phyloP scores from a whole-genome alignment of 2,888 invertebrate genomes.

The Oeneis ivallda region DNA sequence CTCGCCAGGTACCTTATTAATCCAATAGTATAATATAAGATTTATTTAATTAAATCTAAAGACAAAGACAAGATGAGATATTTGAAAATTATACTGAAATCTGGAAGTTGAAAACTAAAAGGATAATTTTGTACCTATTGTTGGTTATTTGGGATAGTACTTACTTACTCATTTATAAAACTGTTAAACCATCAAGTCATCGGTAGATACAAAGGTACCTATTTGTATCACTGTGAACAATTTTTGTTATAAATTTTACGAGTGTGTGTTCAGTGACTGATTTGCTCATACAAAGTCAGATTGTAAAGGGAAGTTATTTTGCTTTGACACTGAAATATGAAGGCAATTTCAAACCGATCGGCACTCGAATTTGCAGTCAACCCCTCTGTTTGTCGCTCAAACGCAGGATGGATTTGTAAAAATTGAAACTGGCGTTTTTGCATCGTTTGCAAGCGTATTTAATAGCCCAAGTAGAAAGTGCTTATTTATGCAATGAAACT shows the following conservation, averaged over 20 bases:
- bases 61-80: constrained; percentile 4
- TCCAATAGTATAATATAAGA: constrained; percentile 10
- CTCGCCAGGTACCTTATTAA: constrained; percentile 18
- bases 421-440: constrained; percentile 62
- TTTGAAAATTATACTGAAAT: background rate
- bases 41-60: constrained; percentile 15
- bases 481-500: too few species aligned
- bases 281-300: constrained; percentile 45
- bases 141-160: too few species aligned
- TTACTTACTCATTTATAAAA: too few species aligned
- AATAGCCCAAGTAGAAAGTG: background rate
- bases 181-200: too few species aligned
- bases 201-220: too few species aligned
- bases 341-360: constrained; percentile 68
- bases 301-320: constrained; percentile 68
- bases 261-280: constrained; percentile 28
- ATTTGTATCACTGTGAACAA: background rate
- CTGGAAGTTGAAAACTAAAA: too few species aligned
- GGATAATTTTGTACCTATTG: too few species aligned
- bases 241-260: background rate
- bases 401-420: constrained; percentile 54
- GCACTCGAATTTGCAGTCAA: constrained; percentile 55
- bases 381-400: constrained; percentile 70
- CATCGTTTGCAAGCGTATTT: background rate
- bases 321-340: constrained; percentile 73